Base-by-base conservation (phyloP, 2,888 invertebrate genomes). In the Podabrus alpinus region DNA sequence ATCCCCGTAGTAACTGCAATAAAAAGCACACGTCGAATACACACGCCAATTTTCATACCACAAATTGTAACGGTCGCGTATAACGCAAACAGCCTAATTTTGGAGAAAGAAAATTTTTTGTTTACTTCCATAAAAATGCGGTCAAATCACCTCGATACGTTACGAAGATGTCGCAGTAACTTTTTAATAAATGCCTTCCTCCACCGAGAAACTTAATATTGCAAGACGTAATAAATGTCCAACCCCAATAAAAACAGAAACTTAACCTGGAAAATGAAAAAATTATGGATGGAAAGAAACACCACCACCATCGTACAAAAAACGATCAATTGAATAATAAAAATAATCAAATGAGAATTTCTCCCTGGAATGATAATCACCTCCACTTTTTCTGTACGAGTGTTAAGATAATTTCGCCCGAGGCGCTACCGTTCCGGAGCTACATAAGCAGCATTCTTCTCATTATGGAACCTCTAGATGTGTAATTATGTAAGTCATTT, bases 401-500 rank as follows among this genome's bases (percentile, higher is more conserved):
- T 21, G 71, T 72, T 68, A 67, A 69, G 59, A 69, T 69, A 62
- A 73, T 69, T 73, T 15, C 15, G 21, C 69, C 69, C 21, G 16
- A 60, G 59, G 24, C 15, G 9, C 62, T 24, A n/a, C 59, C 16
- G 21, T 45, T 68, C 13, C 11, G 16, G 19, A 15, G 68, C 15
- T 16, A 45, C 66, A 69, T 15, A 61, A 15, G 25, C 24, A 15
- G 61, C 62, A 25, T 67, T 62, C 25, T 72, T 73, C 73, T 73
- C 73, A 60, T 73, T 59, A 61, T 67, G 60, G 17, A 60, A 66
- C 29, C 64, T 62, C 13, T 66, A 59, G 25, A 69, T 69, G 66
- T 68, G 60, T 73, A 73, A 73, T 73, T 73, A 73, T 29, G 11
- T 25, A 68, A 69, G 15, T 64, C 64, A 66, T 73, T 68, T 73